These are phyloP conservation scores for Clarias magur DNA, from an alignment of 2,113 vertebrate genomes.

Conservation along the genomic window DNA sequence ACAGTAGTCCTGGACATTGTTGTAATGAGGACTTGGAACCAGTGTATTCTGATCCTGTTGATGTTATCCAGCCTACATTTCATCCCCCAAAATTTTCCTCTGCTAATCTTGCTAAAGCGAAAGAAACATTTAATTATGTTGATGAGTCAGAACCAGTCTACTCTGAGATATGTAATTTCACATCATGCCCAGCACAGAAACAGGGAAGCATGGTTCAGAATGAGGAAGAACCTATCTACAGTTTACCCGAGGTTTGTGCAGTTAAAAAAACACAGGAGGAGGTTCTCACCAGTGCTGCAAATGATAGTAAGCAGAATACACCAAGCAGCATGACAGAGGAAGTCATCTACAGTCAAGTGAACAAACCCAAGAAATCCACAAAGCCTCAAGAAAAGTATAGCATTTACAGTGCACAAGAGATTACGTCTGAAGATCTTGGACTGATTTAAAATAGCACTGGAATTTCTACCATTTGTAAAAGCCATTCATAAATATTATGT, in stretches of 20 bases:
- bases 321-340: conserved; percentile 10
- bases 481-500: not conserved
- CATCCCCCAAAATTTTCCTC: conserved; percentile 42
- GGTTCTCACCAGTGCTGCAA: not conserved
- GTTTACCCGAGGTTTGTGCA: conserved; percentile 44
- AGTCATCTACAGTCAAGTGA: conserved; percentile 48
- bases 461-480: not conserved
- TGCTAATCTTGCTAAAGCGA: conserved; percentile 51
- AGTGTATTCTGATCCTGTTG: conserved; percentile 80
- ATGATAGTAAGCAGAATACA: not conserved
- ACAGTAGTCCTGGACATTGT: conserved; percentile 43
- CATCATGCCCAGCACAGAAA: conserved; percentile 44
- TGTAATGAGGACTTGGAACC: conserved; percentile 62
- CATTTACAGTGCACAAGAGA: not conserved
- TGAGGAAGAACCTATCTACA: conserved; percentile 59
- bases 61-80: conserved; percentile 59
- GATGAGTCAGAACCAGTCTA: conserved; percentile 62
- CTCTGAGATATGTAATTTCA: conserved; percentile 70
- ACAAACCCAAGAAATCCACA: conserved; percentile 42
- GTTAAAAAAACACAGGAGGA: conserved; percentile 46
- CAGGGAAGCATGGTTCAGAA: conserved; percentile 6
- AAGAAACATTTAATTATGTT: not conserved
- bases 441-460: conserved; percentile 35
- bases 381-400: conserved; percentile 6
- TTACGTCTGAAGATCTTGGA: conserved; percentile 48